Evolutionary conservation across 23 tunicate genomes (phyloP), one percentile per base, ranked within the genome.

Genomic region (Ascidia mentula): DNA sequence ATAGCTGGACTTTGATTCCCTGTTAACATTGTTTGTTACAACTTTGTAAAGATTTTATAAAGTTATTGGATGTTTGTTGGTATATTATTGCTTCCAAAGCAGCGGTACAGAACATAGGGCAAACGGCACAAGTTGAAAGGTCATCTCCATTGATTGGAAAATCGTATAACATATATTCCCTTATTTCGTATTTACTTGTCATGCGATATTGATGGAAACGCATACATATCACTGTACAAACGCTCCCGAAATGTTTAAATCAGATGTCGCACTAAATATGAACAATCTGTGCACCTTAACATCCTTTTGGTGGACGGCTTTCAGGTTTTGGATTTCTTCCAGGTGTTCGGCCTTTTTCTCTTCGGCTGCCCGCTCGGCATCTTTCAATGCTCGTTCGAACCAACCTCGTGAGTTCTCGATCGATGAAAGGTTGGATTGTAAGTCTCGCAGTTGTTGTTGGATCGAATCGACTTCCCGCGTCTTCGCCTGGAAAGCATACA

Each of bases 351-450:
- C 69, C 32, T 82, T 31, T 31, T 71, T 79, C 12, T 61, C 82
- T 37, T 60, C 78, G 26, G 92, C 82, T 34, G 37, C 37, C 36
- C 79, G 74, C 59, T 92, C 97, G 31, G 88, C 91, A 73, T 92
- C 97, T 60, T 82, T 71, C 34, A 92, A 53, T 45, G 97, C 97
- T 5, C 97, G 87, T 79, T 92, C 97, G 74, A 92, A 92, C 97
- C 97, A 92, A 9, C 97, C 97, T 32, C 75, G 83, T 0, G 97
- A 92, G 73, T 79, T 87, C 60, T 92, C 97, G 73, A 92, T 74
- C 37, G 97, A 92, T 35, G 88, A 76, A 59, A 72, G 31, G 26
- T 74, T 59, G 36, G 97, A 92, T 46, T 82, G 86, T 45, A 86
- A 31, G 70, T 92, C 97, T 20, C 89, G 77, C 0, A 92, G 72